These are phyloP conservation scores for Rattus rattus DNA, from an alignment of 2,113 vertebrate species.

Conservation along the genomic window DNA sequence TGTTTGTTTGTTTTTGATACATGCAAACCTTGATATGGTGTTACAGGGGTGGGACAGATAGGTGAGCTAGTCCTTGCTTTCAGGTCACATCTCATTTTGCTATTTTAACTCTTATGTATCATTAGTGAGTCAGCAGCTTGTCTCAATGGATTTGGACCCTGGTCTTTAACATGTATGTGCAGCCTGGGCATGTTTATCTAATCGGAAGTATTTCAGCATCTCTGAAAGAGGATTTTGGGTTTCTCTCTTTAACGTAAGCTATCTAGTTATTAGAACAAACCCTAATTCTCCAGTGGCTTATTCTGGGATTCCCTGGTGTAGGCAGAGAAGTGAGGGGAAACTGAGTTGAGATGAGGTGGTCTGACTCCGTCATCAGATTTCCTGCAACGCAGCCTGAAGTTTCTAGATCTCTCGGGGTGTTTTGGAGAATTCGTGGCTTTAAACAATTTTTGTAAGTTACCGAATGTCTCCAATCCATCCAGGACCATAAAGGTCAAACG, in stretches of 20 bases:
- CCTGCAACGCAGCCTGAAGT: not conserved
- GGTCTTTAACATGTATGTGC: not conserved
- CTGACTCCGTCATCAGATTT: not conserved
- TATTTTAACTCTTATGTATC: not conserved
- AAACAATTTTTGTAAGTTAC: not conserved
- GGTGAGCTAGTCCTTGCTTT: not conserved
- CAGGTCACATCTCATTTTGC: not conserved
- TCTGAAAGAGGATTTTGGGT: not conserved
- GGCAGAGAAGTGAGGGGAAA: not conserved
- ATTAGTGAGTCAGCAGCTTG: not conserved
- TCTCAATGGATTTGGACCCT: not conserved
- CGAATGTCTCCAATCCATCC: not conserved
- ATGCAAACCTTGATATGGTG: not conserved
- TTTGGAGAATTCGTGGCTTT: not conserved
- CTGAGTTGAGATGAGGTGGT: not conserved
- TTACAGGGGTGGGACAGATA: not conserved
- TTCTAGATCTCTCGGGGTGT: not conserved
- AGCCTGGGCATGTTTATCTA: not conserved
- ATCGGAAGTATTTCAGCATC: not conserved
- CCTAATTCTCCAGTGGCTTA: constrained; percentile 44
- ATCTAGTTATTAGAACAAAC: constrained; percentile 23
- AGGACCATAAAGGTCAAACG: not conserved
- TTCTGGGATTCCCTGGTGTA: not conserved
- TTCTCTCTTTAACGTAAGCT: not conserved
- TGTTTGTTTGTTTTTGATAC: not conserved